Percentiles rank a stretch among this genome's conserved stretches.
Conservation (phyloP, 2,113 vertebrate genomes). For the Gallinago undulata region DNA sequence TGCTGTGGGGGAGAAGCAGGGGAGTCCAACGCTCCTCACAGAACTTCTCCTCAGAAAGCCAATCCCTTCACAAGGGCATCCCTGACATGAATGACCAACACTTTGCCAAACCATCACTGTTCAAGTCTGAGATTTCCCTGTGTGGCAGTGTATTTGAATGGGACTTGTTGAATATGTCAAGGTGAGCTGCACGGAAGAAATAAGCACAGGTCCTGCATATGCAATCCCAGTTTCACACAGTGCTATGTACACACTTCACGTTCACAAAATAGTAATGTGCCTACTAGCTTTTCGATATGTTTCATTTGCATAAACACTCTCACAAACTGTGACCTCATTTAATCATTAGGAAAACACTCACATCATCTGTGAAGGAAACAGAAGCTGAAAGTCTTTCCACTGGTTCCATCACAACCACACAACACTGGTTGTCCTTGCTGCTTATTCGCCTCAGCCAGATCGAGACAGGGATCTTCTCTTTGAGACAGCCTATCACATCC, state of each 20-base stretch:
- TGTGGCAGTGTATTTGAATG: background rate
- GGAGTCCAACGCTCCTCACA: background rate
- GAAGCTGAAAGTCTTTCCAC: constrained; percentile 84
- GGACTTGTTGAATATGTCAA: accelerated
- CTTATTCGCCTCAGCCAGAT: constrained; percentile 78
- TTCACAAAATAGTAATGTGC: background rate
- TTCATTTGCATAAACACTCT: background rate
- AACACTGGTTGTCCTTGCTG: constrained; percentile 57
- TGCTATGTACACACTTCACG: background rate
- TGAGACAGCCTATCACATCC: constrained; percentile 73
- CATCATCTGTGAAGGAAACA: constrained; percentile 81
- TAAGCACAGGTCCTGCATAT: background rate
- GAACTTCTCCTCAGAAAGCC: background rate
- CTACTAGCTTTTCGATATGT: background rate
- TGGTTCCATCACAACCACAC: constrained; percentile 83
- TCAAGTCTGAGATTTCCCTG: background rate
- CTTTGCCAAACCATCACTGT: background rate
- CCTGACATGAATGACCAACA: background rate
- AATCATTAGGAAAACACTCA: constrained; percentile 61
- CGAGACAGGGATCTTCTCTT: constrained; percentile 79
- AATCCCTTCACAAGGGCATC: background rate
- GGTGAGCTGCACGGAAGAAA: background rate
- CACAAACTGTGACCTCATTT: background rate
- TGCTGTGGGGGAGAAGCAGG: background rate
- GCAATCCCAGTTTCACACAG: background rate